A percentile compares a stretch with the other conserved stretches of the same genome.
phyloP scores from a whole-genome alignment of 2,113 vertebrate species.

The Nicator chloris region DNA sequence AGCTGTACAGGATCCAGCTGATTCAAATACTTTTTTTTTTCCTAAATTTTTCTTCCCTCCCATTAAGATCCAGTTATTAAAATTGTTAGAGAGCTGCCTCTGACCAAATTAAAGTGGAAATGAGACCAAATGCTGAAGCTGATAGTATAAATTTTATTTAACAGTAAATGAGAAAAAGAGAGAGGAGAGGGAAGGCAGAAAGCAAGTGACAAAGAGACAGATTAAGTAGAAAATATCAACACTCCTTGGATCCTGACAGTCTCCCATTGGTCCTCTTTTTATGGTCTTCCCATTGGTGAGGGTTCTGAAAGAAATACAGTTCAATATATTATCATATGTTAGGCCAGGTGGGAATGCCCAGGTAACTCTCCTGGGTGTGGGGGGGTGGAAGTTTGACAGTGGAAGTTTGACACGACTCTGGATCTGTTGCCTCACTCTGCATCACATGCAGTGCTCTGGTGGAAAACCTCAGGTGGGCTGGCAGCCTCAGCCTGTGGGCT shows the following conservation, averaged over 20 bases:
- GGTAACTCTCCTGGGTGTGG: not conserved
- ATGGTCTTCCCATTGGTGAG: not conserved
- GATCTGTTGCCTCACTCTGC: not conserved
- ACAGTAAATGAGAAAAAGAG: not conserved
- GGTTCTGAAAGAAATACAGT: not conserved
- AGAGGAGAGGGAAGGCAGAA: not conserved
- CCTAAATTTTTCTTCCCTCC: rapidly evolving
- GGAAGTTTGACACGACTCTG: not conserved
- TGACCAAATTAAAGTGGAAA: not conserved
- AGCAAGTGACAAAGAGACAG: not conserved
- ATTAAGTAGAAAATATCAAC: not conserved
- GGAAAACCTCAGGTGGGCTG: not conserved
- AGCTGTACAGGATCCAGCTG: not conserved
- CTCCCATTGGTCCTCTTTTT: not conserved
- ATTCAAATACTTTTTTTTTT: not conserved
- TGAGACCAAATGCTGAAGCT: not conserved
- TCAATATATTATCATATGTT: not conserved
- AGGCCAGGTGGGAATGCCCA: not conserved
- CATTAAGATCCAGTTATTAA: not conserved
- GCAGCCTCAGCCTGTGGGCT: not conserved
- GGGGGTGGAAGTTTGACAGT: too few relatives aligned
- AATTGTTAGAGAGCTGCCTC: not conserved
- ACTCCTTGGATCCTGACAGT: rapidly evolving
- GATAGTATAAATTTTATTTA: not conserved
- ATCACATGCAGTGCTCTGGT: rapidly evolving